A percentile compares a stretch with the other conserved stretches of the same genome.
phyloP scores from a whole-genome alignment of 30 jellyfish, hydroid and myxozoan genomes.

The Turritopsis dohrnii region DNA sequence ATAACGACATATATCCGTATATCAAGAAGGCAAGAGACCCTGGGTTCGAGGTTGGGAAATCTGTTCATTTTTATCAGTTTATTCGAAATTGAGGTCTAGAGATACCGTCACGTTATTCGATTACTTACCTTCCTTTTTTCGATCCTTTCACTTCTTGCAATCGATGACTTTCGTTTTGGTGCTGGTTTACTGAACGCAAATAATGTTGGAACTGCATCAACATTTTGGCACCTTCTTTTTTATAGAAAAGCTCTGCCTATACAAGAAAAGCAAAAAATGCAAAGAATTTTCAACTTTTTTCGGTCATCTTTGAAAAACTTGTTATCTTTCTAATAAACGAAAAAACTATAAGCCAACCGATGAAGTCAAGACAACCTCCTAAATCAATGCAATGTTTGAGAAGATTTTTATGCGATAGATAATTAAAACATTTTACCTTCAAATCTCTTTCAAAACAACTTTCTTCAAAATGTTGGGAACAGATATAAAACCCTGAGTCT shows the following conservation, averaged over 20 bases:
- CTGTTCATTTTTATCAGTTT: no score
- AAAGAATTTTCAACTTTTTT: no score
- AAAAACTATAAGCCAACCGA: background rate
- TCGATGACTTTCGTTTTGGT: no score
- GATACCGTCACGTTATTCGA: conserved; percentile 13
- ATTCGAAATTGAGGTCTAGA: no score
- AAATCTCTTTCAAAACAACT: conserved; percentile 20
- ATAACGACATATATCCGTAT: background rate
- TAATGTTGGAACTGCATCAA: conserved; percentile 44
- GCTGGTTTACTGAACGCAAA: conserved; percentile 19
- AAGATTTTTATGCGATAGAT: no score
- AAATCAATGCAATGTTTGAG: background rate
- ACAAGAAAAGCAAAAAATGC: conserved; percentile 7
- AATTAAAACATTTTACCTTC: background rate
- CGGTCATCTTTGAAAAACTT: no score
- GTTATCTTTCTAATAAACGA: background rate
- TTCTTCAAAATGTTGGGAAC: background rate
- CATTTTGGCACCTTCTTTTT: conserved; percentile 22
- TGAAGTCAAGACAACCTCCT: background rate
- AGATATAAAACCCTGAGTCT: conserved; percentile 3
- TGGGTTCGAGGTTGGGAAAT: background rate
- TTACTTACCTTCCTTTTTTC: conserved; percentile 10
- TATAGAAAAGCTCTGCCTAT: conserved; percentile 31
- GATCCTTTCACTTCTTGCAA: no score
- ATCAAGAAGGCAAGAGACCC: background rate